Evolutionary conservation across 2,888 invertebrate genomes (phyloP), one percentile per base, ranked within the genome.

Genomic region (Esperia sulphurella): DNA sequence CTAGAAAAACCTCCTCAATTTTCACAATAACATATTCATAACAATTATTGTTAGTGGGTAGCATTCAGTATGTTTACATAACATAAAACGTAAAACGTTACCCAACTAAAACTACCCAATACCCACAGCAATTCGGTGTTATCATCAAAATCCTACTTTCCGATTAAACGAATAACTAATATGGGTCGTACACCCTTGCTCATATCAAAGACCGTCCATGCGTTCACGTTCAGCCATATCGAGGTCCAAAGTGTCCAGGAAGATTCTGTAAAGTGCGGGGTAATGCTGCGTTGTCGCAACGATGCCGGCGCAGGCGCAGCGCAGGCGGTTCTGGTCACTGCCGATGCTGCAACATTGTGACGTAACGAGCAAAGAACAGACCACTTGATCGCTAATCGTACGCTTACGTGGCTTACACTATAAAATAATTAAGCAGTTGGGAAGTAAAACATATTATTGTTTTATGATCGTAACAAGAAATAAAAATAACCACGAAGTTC

Each of bases 261-360:
- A 56, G 58, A 14, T 39, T 39, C 7, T 14, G 4, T 10, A 13
- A 8, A 35, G 14, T 8, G 14, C 30, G 29, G 39, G 9, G 14
- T 37, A 28, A n/a, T 1, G 43, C 30, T 29, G 12, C 14, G 29
- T 45, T 65, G 72, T 76, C 62, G 77, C 72, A 79, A 76, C 38
- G 6, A 12, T n/a, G 29, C 42, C 64, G 72, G 76, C 62, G 77
- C 72, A 79, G 76, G 30, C 10, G n/a, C 35, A n/a, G n/a, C 9
- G n/a, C 14, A 28, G 13, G 54, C 50, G 55, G 71, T 73, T 70
- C 69, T 66, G 73, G 55, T 68, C 65, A 61, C 46, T 58, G 67
- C 53, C 52, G 59, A 55, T 70, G 68, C 71, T 70, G 79, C 74
- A 73, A 72, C 61, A 46, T 31, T 14, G 49, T 80, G 74, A 81